phyloP scores from a whole-genome alignment of 2,113 vertebrate genomes.

The Aegotheles bennettii region DNA sequence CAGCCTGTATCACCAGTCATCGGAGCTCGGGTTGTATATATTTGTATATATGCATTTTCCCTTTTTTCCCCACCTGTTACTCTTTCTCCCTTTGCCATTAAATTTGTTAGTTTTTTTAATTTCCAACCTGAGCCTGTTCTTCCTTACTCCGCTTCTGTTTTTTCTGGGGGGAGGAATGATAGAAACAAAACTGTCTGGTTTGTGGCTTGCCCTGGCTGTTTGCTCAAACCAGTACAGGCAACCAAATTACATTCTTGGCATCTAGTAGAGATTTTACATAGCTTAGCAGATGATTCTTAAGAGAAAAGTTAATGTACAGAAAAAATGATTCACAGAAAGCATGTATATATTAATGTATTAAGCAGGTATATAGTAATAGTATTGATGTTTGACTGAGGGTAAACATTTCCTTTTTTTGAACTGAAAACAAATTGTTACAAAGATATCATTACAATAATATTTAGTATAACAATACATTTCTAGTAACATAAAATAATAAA shows the following conservation, averaged over 20 bases:
- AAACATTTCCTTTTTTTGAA: not conserved
- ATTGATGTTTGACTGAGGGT: not conserved
- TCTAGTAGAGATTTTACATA: not conserved
- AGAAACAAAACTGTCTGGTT: too few relatives aligned
- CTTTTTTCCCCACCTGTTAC: too few relatives aligned
- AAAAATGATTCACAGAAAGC: not conserved
- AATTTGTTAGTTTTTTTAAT: too few relatives aligned
- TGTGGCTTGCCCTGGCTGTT: too few relatives aligned
- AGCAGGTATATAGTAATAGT: not conserved
- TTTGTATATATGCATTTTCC: too few relatives aligned
- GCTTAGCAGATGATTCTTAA: not conserved
- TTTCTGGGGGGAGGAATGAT: too few relatives aligned
- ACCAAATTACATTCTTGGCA: not conserved
- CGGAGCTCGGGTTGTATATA: too few relatives aligned
- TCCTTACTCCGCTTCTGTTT: too few relatives aligned
- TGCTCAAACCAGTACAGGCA: too few relatives aligned
- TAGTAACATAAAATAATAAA: not conserved
- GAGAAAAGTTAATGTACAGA: not conserved
- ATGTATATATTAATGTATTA: not conserved
- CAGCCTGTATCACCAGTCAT: too few relatives aligned
- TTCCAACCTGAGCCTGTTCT: too few relatives aligned
- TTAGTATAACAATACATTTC: not conserved
- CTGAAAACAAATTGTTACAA: not conserved
- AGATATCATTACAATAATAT: not conserved
- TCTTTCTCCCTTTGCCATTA: too few relatives aligned